Percentiles rank a stretch among this genome's conserved stretches.
Conservation (phyloP, 2,113 vertebrate genomes). For the Chionis minor region DNA sequence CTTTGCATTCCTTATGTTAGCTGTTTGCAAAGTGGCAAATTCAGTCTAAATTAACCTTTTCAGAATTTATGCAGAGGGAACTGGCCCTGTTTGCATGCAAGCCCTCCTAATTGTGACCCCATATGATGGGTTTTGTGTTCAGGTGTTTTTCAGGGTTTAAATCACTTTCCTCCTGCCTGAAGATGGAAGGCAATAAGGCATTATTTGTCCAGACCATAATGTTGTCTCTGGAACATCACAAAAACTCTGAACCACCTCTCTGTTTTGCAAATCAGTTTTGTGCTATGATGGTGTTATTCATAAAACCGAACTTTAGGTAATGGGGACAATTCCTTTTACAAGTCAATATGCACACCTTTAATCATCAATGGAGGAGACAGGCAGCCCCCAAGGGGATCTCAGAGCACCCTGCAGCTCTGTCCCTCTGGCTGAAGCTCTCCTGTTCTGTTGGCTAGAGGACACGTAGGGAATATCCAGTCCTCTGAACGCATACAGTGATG, state of each 20-base stretch:
- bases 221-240: neutral
- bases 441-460: neutral
- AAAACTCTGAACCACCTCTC: neutral
- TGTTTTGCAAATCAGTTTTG: neutral
- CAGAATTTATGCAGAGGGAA: neutral
- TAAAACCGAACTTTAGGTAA: neutral
- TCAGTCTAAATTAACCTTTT: neutral
- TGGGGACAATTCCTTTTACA: neutral
- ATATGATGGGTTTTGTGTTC: neutral
- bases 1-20: neutral
- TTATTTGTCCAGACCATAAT: neutral
- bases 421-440: neutral
- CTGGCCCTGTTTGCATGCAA: neutral
- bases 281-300: neutral
- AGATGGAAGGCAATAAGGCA: neutral
- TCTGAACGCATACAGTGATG: neutral
- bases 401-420: neutral
- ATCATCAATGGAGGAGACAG: neutral
- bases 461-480: neutral
- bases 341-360: neutral
- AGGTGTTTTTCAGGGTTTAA: neutral
- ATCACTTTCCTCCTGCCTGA: neutral
- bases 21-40: neutral
- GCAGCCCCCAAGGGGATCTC: neutral
- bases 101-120: neutral